These are phyloP conservation scores for Heterotilapia buettikoferi DNA, from an alignment of 2,113 vertebrate species.

Conservation along the genomic window DNA sequence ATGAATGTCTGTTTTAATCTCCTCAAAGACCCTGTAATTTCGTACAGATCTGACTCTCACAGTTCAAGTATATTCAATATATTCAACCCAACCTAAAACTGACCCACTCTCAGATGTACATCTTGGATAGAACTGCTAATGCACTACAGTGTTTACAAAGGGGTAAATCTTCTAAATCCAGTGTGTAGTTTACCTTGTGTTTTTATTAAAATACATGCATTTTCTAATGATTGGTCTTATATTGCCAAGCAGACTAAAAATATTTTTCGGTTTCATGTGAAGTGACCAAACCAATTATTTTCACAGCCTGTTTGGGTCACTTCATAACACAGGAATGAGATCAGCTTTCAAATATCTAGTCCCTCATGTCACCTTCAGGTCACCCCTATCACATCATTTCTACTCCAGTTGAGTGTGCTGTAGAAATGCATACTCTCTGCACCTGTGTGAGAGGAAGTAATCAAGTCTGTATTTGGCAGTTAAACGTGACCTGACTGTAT, in stretches of 20 bases:
- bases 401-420: background rate
- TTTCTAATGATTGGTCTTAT: background rate
- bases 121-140: background rate
- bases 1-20: background rate
- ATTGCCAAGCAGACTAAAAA: background rate
- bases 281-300: background rate
- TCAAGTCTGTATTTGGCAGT: background rate
- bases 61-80: background rate
- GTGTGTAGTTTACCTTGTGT: fast-evolving
- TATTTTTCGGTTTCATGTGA: background rate
- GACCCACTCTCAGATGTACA: background rate
- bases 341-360: background rate
- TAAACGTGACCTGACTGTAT: background rate
- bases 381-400: background rate
- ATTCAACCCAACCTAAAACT: background rate
- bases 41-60: background rate
- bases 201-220: background rate
- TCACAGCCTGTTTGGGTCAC: background rate
- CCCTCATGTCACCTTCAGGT: background rate
- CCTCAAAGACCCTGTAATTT: background rate
- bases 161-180: background rate
- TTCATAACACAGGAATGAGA: background rate
- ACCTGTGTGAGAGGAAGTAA: background rate
- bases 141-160: background rate
- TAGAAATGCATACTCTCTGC: background rate